Conservation (phyloP, 1,140 invertebrate species). For the Cepaea nemoralis region DNA sequence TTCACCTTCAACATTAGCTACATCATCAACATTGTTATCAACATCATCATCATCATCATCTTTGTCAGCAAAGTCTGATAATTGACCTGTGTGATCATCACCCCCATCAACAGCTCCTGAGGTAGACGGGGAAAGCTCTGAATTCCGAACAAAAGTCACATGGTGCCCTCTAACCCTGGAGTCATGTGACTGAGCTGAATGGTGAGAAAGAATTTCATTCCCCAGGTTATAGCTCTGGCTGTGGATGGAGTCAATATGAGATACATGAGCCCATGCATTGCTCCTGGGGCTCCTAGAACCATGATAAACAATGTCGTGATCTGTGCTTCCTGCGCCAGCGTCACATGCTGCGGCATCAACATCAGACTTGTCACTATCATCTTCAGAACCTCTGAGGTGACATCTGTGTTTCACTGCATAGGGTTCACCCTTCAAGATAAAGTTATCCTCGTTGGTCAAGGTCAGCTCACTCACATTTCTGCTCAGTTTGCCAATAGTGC, state of each 20-base stretch:
- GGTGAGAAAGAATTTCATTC: slow-evolving; percentile 66
- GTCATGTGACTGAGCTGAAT: slow-evolving; percentile 64
- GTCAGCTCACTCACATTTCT: slow-evolving; percentile 24
- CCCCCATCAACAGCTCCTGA: slow-evolving; percentile 14
- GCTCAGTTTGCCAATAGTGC: slow-evolving; percentile 34
- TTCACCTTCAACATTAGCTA: slow-evolving; percentile 29
- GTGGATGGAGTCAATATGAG: slow-evolving; percentile 69
- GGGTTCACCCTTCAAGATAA: slow-evolving; percentile 39
- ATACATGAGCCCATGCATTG: slow-evolving; percentile 40
- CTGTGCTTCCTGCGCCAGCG: not conserved
- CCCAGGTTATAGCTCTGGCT: slow-evolving; percentile 56
- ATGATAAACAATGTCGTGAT: not conserved
- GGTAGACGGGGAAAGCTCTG: not conserved
- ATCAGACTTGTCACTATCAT: slow-evolving; percentile 23
- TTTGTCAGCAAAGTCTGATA: not conserved
- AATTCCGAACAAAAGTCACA: not conserved
- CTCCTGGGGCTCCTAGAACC: not conserved
- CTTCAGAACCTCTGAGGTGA: slow-evolving; percentile 1
- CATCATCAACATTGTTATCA: slow-evolving; percentile 32
- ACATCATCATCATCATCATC: slow-evolving; percentile 32
- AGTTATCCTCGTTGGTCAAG: slow-evolving; percentile 12
- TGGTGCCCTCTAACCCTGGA: slow-evolving; percentile 58
- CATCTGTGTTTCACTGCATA: slow-evolving; percentile 29
- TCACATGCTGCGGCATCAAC: not conserved
- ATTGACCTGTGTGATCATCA: slow-evolving; percentile 1